A percentile compares a stretch with the other conserved stretches of the same genome.
These are phyloP conservation scores for Caradrina clavipalpis DNA, from an alignment of 2,888 invertebrate species.

Conservation along the genomic window DNA sequence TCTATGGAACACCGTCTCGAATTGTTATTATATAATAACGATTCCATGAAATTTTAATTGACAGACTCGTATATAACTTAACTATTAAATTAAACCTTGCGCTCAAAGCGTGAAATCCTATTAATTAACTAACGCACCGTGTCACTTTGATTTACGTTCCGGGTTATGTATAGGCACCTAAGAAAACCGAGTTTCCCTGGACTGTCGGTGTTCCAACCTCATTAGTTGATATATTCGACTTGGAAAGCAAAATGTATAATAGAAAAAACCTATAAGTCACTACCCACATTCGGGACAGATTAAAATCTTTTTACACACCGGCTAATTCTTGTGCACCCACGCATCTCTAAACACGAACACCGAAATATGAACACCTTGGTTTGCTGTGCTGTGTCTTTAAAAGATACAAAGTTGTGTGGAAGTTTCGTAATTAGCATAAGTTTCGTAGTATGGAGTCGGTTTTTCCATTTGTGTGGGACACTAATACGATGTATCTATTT, in stretches of 20 bases:
- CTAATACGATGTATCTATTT: conserved; percentile 82
- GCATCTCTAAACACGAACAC: conserved; percentile 78
- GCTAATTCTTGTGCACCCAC: conserved; percentile 85
- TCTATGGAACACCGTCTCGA: conserved; percentile 42
- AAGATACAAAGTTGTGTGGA: conserved; percentile 67
- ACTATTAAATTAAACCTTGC: conserved; percentile 70
- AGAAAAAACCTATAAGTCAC: conserved; percentile 85
- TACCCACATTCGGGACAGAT: conserved; percentile 84
- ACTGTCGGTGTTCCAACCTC: conserved; percentile 67
- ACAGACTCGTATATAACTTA: conserved; percentile 70
- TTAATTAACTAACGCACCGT: conserved; percentile 78
- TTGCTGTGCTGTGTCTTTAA: conserved; percentile 66
- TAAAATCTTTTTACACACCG: conserved; percentile 85
- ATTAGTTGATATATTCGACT: conserved; percentile 82
- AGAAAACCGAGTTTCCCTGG: conserved; percentile 72
- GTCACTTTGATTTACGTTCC: conserved; percentile 80
- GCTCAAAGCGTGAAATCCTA: conserved; percentile 76
- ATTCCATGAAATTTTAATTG: conserved; percentile 74
- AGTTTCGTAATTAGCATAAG: conserved; percentile 84
- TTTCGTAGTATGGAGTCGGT: conserved; percentile 73
- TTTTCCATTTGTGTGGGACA: conserved; percentile 83
- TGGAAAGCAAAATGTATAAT: conserved; percentile 80
- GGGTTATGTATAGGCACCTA: conserved; percentile 58
- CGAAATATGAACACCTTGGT: conserved; percentile 78
- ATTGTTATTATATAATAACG: conserved; percentile 48